Evolutionary conservation across 2,113 vertebrate genomes (phyloP).

Genomic region (Lepus europaeus): DNA sequence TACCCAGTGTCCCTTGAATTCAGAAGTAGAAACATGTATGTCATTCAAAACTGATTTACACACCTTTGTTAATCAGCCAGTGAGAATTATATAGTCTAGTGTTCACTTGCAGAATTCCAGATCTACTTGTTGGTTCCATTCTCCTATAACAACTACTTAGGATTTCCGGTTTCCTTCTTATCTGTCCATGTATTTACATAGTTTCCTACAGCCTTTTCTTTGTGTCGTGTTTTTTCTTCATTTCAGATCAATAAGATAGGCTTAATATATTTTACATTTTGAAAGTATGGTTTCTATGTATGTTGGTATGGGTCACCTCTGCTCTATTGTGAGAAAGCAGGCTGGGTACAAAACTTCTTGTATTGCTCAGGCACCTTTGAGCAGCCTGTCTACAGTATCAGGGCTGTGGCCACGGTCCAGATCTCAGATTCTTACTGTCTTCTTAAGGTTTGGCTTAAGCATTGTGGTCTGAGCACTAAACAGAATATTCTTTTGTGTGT

Average conservation of each 20-base stretch:
- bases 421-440: slow-evolving; percentile 47
- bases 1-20: not conserved
- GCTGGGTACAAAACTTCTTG: slow-evolving; percentile 4
- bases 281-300: not conserved
- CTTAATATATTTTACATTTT: not conserved
- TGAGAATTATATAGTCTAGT: not conserved
- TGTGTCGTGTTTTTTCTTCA: slow-evolving; percentile 42
- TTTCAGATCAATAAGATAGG: slow-evolving; percentile 22
- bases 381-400: not conserved
- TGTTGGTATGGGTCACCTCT: not conserved
- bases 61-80: not conserved
- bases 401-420: not conserved
- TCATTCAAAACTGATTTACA: slow-evolving; percentile 1
- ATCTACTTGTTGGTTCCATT: not conserved
- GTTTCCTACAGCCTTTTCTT: slow-evolving; percentile 25
- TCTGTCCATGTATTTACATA: not conserved
- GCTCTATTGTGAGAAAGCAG: slow-evolving; percentile 23
- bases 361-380: slow-evolving; percentile 7
- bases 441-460: not conserved
- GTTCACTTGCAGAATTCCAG: not conserved
- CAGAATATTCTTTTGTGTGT: slow-evolving; percentile 46
- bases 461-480: not conserved
- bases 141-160: not conserved
- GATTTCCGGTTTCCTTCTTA: not conserved
- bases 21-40: not conserved